A percentile compares a stretch with the other conserved stretches of the same genome.
These are phyloP conservation scores for Loris lydekkerianus DNA, from an alignment of 2,797 vertebrate species.

Conservation along the genomic window DNA sequence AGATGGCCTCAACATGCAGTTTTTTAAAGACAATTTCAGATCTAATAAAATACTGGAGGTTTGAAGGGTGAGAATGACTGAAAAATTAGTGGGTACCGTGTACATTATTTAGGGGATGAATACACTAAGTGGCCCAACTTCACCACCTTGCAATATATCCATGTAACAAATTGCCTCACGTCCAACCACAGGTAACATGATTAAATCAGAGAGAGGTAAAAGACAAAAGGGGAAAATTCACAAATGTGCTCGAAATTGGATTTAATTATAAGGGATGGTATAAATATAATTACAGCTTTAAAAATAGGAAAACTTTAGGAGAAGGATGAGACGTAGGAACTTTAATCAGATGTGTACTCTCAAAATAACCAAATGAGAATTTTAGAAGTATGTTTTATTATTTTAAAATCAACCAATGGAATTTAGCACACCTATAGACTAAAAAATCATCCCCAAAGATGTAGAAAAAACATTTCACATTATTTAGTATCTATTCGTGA, in stretches of 20 bases:
- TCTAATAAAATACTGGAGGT: neutral
- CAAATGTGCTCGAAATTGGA: neutral
- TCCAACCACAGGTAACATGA: neutral
- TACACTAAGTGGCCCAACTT: too few species aligned
- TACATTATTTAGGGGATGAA: too few species aligned
- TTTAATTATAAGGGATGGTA: neutral
- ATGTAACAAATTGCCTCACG: neutral
- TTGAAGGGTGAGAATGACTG: neutral
- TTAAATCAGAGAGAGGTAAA: neutral
- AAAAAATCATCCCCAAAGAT: neutral
- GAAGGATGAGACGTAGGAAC: neutral
- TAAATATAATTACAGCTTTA: neutral
- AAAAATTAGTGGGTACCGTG: neutral
- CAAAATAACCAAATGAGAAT: neutral
- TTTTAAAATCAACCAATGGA: conserved; percentile 12
- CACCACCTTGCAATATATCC: too few species aligned
- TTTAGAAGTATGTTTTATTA: neutral
- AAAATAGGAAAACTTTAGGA: neutral
- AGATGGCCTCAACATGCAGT: neutral
- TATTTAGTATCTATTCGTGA: neutral
- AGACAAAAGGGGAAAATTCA: neutral
- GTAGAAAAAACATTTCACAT: neutral
- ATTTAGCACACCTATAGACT: neutral
- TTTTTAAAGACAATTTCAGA: neutral
- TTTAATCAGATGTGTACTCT: neutral